These are phyloP conservation scores for Rhegmatorhina hoffmannsi DNA, from an alignment of 2,113 vertebrate species.

Conservation along the genomic window DNA sequence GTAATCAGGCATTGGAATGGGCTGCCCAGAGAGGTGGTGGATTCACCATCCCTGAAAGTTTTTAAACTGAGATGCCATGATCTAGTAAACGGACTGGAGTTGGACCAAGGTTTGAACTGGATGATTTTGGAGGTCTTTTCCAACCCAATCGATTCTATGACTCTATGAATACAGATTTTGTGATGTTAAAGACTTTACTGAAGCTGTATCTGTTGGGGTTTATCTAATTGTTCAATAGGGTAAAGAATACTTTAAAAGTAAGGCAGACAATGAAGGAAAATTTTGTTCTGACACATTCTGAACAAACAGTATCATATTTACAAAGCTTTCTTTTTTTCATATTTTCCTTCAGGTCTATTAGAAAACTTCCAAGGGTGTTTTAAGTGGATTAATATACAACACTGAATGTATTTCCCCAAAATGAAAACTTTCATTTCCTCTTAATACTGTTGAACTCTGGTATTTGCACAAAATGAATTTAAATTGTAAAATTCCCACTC, in stretches of 20 bases:
- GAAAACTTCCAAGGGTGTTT: not conserved
- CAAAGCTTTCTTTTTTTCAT: not conserved
- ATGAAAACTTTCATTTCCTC: not conserved
- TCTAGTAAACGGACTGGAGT: too few relatives aligned
- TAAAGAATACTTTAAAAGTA: not conserved
- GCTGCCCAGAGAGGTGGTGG: too few relatives aligned
- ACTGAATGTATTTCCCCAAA: not conserved
- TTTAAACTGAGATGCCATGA: too few relatives aligned
- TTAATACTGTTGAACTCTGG: not conserved
- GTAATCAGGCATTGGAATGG: too few relatives aligned
- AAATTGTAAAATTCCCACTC: not conserved
- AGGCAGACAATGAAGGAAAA: not conserved
- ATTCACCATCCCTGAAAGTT: too few relatives aligned
- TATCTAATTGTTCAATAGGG: not conserved
- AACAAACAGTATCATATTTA: not conserved
- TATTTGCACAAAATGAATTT: not conserved
- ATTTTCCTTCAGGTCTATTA: not conserved
- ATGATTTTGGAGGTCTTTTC: too few relatives aligned
- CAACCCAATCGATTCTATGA: too few relatives aligned
- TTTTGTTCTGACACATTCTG: not conserved
- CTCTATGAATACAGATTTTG: not conserved
- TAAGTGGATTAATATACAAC: not conserved
- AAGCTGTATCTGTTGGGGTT: rapidly evolving
- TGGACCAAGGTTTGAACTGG: too few relatives aligned
- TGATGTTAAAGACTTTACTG: not conserved